Conservation (phyloP, 1,140 invertebrate species). For the Scaptomyza montana region DNA sequence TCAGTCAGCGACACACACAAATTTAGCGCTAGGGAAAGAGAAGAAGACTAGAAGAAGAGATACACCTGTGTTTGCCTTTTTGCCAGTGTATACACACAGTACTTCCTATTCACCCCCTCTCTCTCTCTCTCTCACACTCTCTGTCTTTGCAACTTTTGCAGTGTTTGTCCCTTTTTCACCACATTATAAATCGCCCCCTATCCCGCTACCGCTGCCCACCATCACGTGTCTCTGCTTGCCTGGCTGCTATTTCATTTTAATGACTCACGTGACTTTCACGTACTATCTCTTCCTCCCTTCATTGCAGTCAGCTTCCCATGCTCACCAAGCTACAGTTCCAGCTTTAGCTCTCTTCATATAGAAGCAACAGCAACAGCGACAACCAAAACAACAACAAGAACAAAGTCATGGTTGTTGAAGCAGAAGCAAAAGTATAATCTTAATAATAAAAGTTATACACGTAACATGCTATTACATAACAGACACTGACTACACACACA, state of each 20-base stretch:
- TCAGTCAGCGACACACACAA: constrained; percentile 33
- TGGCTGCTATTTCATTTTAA: constrained; percentile 79
- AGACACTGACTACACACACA: constrained; percentile 43
- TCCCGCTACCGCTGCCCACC: neutral
- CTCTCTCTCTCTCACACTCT: no score
- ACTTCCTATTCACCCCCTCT: no score
- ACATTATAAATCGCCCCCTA: neutral
- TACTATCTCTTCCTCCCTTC: constrained; percentile 54
- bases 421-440: constrained; percentile 70
- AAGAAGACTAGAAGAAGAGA: neutral
- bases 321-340: constrained; percentile 10
- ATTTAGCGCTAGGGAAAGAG: neutral
- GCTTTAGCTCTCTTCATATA: constrained; percentile 6
- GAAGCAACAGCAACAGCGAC: neutral
- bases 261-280: constrained; percentile 81
- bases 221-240: constrained; percentile 26
- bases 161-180: constrained; percentile 29
- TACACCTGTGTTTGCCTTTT: constrained; percentile 54
- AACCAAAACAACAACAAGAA: constrained; percentile 31
- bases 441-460: constrained; percentile 82
- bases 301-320: constrained; percentile 28
- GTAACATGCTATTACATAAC: constrained; percentile 81
- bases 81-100: no score
- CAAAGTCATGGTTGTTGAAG: constrained; percentile 36
- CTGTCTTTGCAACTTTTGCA: constrained; percentile 15